Percentiles rank a stretch among this genome's conserved stretches.
These are phyloP conservation scores for Pteria penguin DNA, from an alignment of 2,888 invertebrate species.

Conservation along the genomic window DNA sequence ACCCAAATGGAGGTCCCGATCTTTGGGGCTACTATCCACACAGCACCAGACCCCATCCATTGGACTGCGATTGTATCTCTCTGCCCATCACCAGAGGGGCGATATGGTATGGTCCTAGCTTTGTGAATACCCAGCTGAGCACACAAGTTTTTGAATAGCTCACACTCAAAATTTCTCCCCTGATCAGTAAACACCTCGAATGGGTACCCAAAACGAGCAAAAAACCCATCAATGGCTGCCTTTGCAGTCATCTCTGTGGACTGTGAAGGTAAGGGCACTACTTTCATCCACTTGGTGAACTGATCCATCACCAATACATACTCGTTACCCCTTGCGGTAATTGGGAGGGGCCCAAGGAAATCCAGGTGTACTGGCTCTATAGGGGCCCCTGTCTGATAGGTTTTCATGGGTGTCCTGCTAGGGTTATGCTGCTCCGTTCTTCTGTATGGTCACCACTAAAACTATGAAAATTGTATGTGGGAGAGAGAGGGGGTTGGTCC, in stretches of 20 bases:
- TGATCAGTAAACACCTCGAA: too few species aligned
- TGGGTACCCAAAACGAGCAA: too few species aligned
- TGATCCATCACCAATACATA: neutral
- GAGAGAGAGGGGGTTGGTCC: too few species aligned
- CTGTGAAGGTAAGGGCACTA: neutral
- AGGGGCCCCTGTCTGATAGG: too few species aligned
- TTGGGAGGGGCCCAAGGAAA: too few species aligned
- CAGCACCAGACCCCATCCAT: conserved; percentile 1
- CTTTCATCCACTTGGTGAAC: conserved; percentile 1
- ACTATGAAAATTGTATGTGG: too few species aligned
- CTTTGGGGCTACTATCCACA: neutral
- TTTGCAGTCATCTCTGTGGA: neutral
- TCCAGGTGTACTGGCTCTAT: too few species aligned
- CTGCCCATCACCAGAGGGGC: conserved; percentile 3
- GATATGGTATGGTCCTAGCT: neutral
- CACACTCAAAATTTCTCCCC: neutral
- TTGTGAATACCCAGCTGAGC: too few species aligned
- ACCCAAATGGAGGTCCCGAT: neutral
- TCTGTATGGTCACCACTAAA: too few species aligned
- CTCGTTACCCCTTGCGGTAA: neutral
- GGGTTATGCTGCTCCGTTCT: too few species aligned
- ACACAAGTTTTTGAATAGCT: neutral
- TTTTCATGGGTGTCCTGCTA: too few species aligned
- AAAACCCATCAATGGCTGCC: conserved; percentile 1
- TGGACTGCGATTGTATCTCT: neutral